phyloP scores from a whole-genome alignment of 2,113 vertebrate genomes.

The Sprattus sprattus region DNA sequence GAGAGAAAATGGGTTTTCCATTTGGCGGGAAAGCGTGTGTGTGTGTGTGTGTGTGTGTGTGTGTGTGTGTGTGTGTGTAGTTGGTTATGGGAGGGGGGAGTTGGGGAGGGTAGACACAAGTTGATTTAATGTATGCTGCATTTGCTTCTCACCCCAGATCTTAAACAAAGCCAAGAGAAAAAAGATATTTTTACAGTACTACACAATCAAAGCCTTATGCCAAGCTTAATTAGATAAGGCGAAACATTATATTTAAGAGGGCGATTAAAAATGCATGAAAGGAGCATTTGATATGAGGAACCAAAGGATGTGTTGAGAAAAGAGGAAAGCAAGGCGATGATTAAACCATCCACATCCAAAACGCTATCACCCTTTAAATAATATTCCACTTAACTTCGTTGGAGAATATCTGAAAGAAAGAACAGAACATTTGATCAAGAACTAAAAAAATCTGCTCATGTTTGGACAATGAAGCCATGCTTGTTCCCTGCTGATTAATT shows the following conservation, averaged over 20 bases:
- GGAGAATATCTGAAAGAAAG: not conserved
- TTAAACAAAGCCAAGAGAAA: slow-evolving; percentile 30
- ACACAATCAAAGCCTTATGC: slow-evolving; percentile 7
- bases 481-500: slow-evolving; percentile 1
- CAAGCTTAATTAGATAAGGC: slow-evolving; percentile 25
- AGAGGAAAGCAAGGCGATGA: slow-evolving; percentile 24
- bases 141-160: slow-evolving; percentile 20
- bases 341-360: slow-evolving; percentile 25
- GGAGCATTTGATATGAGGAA: slow-evolving; percentile 21
- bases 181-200: slow-evolving; percentile 11
- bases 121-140: not conserved
- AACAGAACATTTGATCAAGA: not conserved
- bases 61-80: not conserved
- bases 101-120: not conserved
- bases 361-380: not conserved
- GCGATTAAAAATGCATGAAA: slow-evolving; percentile 12
- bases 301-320: slow-evolving; percentile 2
- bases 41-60: slow-evolving; percentile 7
- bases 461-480: slow-evolving; percentile 7
- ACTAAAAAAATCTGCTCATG: not conserved
- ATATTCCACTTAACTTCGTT: not conserved
- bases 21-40: not conserved
- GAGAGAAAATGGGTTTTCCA: not conserved
- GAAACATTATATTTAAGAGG: slow-evolving; percentile 28
- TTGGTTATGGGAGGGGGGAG: too few species aligned